phyloP scores from a whole-genome alignment of 92 coral and sea anemone genomes.

The Pocillopora meandrina region DNA sequence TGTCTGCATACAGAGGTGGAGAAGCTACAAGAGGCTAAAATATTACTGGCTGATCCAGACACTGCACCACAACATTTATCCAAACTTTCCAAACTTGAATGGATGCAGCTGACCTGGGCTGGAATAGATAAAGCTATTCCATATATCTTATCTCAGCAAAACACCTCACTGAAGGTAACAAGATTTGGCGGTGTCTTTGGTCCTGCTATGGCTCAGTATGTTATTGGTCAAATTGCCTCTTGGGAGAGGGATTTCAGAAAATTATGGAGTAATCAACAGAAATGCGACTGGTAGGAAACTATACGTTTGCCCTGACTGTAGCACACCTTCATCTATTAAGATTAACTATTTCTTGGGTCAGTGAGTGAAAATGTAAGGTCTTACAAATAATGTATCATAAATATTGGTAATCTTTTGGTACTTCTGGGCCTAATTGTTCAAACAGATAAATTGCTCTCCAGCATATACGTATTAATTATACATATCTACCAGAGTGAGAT shows the following conservation, averaged over 20 bases:
- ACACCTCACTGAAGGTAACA: constrained; percentile 65
- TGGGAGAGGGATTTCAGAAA: constrained; percentile 73
- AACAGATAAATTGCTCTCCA: too few relatives aligned
- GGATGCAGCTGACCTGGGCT: constrained; percentile 94
- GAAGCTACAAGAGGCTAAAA: constrained; percentile 72
- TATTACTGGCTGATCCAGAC: constrained; percentile 71
- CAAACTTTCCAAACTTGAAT: constrained; percentile 74
- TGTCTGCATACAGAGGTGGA: constrained; percentile 22
- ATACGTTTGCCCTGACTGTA: too few relatives aligned
- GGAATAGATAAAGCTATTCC: constrained; percentile 69
- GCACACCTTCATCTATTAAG: too few relatives aligned
- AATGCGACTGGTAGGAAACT: constrained; percentile 65
- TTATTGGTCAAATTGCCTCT: constrained; percentile 80
- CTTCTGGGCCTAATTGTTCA: too few relatives aligned
- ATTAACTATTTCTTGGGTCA: too few relatives aligned
- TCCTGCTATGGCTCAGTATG: constrained; percentile 77
- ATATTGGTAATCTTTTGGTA: too few relatives aligned
- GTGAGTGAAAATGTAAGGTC: too few relatives aligned
- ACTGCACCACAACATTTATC: constrained; percentile 37
- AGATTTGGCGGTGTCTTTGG: constrained; percentile 87
- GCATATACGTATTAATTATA: too few relatives aligned
- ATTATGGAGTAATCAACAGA: constrained; percentile 63
- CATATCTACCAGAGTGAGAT: too few relatives aligned
- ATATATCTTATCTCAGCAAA: constrained; percentile 45
- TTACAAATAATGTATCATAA: too few relatives aligned